These are phyloP conservation scores for Sipha maydis DNA, from an alignment of 2,888 invertebrate genomes.

Conservation along the genomic window DNA sequence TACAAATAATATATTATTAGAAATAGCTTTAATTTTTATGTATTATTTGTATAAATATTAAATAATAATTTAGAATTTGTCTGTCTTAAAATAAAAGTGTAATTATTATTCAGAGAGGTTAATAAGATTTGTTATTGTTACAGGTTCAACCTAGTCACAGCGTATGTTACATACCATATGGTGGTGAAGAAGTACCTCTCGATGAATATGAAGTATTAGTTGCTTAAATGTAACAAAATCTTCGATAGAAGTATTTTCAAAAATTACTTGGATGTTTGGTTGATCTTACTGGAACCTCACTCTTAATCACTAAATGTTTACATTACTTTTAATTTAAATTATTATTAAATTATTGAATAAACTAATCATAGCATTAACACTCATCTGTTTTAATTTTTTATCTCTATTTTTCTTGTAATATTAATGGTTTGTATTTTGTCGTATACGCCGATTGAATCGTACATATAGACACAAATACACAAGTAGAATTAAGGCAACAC, in stretches of 20 bases:
- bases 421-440: too few species aligned
- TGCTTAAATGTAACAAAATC: conserved; percentile 13
- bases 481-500: too few species aligned
- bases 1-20: too few species aligned
- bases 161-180: conserved; percentile 85
- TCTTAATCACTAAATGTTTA: background rate
- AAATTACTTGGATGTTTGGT: background rate
- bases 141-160: conserved; percentile 85
- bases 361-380: background rate
- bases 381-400: background rate
- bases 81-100: too few species aligned
- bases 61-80: too few species aligned
- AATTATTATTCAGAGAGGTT: background rate
- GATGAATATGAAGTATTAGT: conserved; percentile 82
- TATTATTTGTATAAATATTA: too few species aligned
- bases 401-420: too few species aligned
- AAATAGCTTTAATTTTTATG: too few species aligned
- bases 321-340: background rate
- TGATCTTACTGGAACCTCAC: background rate
- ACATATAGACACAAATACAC: too few species aligned
- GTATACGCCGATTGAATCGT: too few species aligned
- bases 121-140: conserved; percentile 44
- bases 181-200: conserved; percentile 81
- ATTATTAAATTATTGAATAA: background rate
- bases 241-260: background rate